A percentile compares a stretch with the other conserved stretches of the same genome.
Evolutionary conservation across 2,888 invertebrate species (phyloP).

Genomic region (Stegophylla sp.): DNA sequence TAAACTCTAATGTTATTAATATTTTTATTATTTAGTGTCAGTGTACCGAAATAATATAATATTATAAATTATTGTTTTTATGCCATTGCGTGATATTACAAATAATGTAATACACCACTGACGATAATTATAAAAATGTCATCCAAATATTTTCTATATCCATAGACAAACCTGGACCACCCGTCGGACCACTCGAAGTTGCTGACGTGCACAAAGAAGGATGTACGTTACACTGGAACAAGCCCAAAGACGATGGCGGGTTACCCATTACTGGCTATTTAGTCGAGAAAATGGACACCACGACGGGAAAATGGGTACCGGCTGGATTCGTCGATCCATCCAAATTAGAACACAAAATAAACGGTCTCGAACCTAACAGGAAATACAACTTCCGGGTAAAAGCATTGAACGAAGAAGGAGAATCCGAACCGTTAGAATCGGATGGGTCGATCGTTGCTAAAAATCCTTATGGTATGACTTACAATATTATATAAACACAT

Average conservation of each 20-base stretch:
- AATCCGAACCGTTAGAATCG: slow-evolving; percentile 92
- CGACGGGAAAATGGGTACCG: slow-evolving; percentile 87
- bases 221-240: slow-evolving; percentile 91
- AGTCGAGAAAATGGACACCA: slow-evolving; percentile 92
- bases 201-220: slow-evolving; percentile 91
- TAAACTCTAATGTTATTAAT: no score
- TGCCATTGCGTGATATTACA: no score
- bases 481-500: no score
- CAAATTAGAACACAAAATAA: slow-evolving; percentile 81
- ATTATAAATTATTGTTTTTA: no score
- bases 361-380: slow-evolving; percentile 91
- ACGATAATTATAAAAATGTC: no score
- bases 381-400: slow-evolving; percentile 98
- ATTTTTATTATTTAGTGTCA: no score
- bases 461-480: slow-evolving; percentile 83
- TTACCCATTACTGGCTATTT: slow-evolving; percentile 87
- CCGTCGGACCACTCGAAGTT: slow-evolving; percentile 91
- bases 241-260: slow-evolving; percentile 95
- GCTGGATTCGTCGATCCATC: slow-evolving; percentile 84
- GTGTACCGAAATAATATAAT: no score
- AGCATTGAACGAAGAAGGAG: slow-evolving; percentile 95
- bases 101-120: no score
- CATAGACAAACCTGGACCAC: slow-evolving; percentile 82
- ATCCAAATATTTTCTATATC: no score
- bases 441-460: slow-evolving; percentile 90